Conservation (phyloP, 2,888 invertebrate species). For the Drosophila nigricruria region DNA sequence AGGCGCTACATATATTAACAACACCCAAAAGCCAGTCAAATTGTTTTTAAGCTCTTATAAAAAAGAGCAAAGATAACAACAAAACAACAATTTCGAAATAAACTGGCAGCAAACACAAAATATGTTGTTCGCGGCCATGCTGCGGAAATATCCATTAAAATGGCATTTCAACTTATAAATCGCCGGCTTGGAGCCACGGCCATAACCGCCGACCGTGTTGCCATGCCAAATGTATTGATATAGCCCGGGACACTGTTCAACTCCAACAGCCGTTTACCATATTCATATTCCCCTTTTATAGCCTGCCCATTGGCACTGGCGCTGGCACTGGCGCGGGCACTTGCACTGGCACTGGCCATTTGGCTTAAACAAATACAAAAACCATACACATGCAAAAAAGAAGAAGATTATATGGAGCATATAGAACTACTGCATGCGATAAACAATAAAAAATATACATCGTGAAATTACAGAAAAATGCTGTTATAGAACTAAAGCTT, state of each 20-base stretch:
- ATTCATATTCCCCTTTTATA: conserved; percentile 52
- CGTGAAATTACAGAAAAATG: conserved; percentile 59
- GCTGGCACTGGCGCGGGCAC: conserved; percentile 35
- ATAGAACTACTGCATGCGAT: conserved; percentile 38
- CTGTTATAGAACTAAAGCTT: conserved; percentile 66
- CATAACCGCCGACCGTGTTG: conserved; percentile 30
- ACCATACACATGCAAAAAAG: conserved; percentile 11
- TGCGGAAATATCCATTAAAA: conserved; percentile 80
- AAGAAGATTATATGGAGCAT: conserved; percentile 2
- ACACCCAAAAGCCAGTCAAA: conserved; percentile 5
- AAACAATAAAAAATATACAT: conserved; percentile 47
- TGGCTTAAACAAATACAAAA: conserved; percentile 53
- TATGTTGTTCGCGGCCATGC: conserved; percentile 59
- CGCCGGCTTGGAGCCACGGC: conserved; percentile 50
- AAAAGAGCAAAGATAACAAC: neutral
- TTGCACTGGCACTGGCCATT: conserved; percentile 48
- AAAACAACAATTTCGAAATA: conserved; percentile 1
- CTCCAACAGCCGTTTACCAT: conserved; percentile 39
- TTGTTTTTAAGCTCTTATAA: conserved; percentile 5
- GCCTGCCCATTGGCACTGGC: conserved; percentile 44
- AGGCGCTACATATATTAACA: conserved; percentile 14
- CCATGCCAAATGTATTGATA: conserved; percentile 30
- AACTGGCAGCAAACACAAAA: conserved; percentile 45
- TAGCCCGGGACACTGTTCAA: conserved; percentile 5
- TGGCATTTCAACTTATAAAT: conserved; percentile 78